A percentile compares a stretch with the other conserved stretches of the same genome.
phyloP scores from a whole-genome alignment of 1,140 invertebrate genomes.

The Formica selysi region DNA sequence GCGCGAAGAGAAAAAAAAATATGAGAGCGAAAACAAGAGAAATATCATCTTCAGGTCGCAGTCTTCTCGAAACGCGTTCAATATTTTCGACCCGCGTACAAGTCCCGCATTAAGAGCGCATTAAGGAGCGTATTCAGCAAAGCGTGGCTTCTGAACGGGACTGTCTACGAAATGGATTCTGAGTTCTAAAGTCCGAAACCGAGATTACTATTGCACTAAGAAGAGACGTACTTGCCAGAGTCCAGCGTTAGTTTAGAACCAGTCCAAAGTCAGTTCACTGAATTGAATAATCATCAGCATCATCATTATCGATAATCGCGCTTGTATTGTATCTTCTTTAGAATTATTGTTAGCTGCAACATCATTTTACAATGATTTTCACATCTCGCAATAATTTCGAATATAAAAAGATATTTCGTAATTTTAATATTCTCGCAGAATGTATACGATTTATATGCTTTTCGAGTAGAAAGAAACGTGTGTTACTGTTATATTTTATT shows the following conservation, averaged over 20 bases:
- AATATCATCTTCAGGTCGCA: slow-evolving; percentile 50
- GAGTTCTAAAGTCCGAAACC: slow-evolving; percentile 53
- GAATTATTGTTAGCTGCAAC: neutral
- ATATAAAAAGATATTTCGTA: neutral
- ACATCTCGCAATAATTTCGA: neutral
- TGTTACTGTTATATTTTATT: neutral
- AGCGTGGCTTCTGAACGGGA: slow-evolving; percentile 30
- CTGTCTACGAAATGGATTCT: slow-evolving; percentile 41
- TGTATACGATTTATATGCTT: neutral
- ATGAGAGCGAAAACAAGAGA: slow-evolving; percentile 30
- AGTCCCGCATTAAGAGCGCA: slow-evolving; percentile 64
- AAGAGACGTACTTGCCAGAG: slow-evolving; percentile 7
- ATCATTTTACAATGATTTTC: neutral
- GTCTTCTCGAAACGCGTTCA: slow-evolving; percentile 64
- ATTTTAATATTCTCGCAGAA: neutral
- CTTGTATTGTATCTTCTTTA: neutral
- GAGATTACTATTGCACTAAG: slow-evolving; percentile 42
- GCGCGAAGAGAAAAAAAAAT: slow-evolving; percentile 26
- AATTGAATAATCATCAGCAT: slow-evolving; percentile 17
- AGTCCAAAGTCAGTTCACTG: neutral
- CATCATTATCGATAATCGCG: slow-evolving; percentile 35
- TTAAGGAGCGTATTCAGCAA: slow-evolving; percentile 55
- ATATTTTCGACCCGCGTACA: slow-evolving; percentile 62
- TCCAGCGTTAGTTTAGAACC: slow-evolving; percentile 20
- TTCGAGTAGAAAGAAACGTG: neutral